Evolutionary conservation across 1,140 invertebrate genomes (phyloP).

Genomic region (Matsumurasca onukii): DNA sequence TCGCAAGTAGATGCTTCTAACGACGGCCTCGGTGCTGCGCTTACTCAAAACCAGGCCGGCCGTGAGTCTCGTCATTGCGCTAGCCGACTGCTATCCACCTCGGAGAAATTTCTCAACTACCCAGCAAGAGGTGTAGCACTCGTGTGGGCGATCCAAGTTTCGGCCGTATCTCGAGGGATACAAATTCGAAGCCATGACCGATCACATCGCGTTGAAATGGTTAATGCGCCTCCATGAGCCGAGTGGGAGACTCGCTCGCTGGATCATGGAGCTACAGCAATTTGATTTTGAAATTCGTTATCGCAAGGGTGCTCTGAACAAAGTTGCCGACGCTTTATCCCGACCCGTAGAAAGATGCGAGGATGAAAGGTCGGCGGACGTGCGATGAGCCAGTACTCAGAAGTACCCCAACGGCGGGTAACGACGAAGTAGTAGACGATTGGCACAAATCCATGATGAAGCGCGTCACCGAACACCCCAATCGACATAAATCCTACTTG

Average conservation of each 20-base stretch:
- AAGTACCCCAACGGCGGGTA: too few species aligned
- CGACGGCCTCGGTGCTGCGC: slow-evolving; percentile 42
- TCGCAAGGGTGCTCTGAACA: slow-evolving; percentile 44
- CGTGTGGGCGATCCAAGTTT: slow-evolving; percentile 45
- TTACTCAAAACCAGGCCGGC: slow-evolving; percentile 40
- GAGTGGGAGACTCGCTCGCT: slow-evolving; percentile 41
- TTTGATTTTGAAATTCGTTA: slow-evolving; percentile 47
- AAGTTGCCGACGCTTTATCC: slow-evolving; percentile 43
- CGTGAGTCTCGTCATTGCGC: too few species aligned
- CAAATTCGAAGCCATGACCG: slow-evolving; percentile 48
- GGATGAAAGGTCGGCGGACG: too few species aligned
- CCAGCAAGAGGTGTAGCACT: slow-evolving; percentile 50
- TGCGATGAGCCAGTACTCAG: too few species aligned
- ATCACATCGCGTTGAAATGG: slow-evolving; percentile 49
- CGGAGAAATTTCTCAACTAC: slow-evolving; percentile 48
- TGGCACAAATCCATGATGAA: too few species aligned
- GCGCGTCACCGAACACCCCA: too few species aligned
- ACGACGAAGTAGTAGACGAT: too few species aligned
- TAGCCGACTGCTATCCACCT: slow-evolving; percentile 40
- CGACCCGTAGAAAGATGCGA: too few species aligned
- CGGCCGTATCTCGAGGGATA: slow-evolving; percentile 46
- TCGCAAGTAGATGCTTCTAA: slow-evolving; percentile 43
- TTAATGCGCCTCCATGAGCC: slow-evolving; percentile 45
- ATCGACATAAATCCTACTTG: too few species aligned
- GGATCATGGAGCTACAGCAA: slow-evolving; percentile 43